phyloP scores from a whole-genome alignment of 2,797 vertebrate genomes.

The Eurystomus glaucurus region DNA sequence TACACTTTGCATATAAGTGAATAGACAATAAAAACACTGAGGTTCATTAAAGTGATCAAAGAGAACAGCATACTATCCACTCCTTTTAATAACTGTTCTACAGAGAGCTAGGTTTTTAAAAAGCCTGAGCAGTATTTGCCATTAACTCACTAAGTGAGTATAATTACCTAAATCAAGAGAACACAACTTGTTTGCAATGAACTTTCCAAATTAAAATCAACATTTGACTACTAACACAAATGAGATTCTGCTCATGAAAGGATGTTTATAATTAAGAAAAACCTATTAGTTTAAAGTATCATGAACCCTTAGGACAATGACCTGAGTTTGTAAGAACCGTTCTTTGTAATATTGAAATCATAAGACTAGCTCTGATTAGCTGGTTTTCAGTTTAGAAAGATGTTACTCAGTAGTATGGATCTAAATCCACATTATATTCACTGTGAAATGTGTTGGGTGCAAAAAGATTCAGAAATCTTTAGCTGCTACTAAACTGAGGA shows the following conservation, averaged over 20 bases:
- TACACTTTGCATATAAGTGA: constrained; percentile 61
- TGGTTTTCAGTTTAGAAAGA: constrained; percentile 1
- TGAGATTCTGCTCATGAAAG: constrained; percentile 62
- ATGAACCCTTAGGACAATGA: constrained; percentile 56
- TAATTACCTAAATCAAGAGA: constrained; percentile 76
- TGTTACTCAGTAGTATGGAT: background rate
- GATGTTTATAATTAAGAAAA: constrained; percentile 64
- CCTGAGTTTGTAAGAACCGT: background rate
- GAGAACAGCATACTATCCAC: constrained; percentile 35
- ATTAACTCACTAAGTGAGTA: constrained; percentile 70
- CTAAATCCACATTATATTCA: background rate
- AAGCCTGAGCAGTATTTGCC: constrained; percentile 45
- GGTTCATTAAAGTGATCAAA: constrained; percentile 79
- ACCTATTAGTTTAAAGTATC: constrained; percentile 53
- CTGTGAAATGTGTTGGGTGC: background rate
- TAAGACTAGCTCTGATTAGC: background rate
- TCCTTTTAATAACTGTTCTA: constrained; percentile 72
- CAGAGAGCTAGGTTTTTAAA: constrained; percentile 65
- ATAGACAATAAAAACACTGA: constrained; percentile 71
- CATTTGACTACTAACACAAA: constrained; percentile 65
- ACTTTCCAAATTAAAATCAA: constrained; percentile 76
- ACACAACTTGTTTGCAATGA: constrained; percentile 73
- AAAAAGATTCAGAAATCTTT: background rate
- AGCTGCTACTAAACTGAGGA: background rate
- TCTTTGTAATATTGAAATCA: background rate